These are phyloP conservation scores for Cacatua alba DNA, from an alignment of 2,113 vertebrate species.

Conservation along the genomic window DNA sequence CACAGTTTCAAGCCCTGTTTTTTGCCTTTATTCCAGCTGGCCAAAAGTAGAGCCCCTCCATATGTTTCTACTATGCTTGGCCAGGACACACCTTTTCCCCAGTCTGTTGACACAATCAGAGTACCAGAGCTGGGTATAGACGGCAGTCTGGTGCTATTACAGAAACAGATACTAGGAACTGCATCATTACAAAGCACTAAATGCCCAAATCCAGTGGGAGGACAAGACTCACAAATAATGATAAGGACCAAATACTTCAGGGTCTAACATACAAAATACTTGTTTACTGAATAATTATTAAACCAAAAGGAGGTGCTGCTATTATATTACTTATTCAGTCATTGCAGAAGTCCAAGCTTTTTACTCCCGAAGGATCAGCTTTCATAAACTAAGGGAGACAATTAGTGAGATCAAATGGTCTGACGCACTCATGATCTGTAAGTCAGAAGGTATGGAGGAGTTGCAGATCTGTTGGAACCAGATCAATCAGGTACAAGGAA, in stretches of 20 bases:
- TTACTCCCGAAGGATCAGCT: neutral
- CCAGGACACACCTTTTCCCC: neutral
- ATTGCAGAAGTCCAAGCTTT: neutral
- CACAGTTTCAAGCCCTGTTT: neutral
- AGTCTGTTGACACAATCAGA: neutral
- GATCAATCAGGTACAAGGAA: neutral
- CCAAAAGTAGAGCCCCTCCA: neutral
- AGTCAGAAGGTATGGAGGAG: neutral
- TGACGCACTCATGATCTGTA: accelerated
- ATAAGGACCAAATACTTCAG: neutral
- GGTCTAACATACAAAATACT: neutral
- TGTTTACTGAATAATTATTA: neutral
- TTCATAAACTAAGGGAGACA: neutral
- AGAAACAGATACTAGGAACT: neutral
- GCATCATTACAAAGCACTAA: neutral
- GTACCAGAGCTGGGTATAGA: neutral
- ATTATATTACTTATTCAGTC: neutral
- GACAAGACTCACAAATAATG: neutral
- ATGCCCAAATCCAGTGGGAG: neutral
- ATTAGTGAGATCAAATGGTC: neutral
- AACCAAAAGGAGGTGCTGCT: neutral
- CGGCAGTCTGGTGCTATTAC: neutral
- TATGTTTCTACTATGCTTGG: neutral
- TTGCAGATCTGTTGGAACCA: neutral
- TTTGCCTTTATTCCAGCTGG: neutral